Base-by-base conservation (phyloP, 2,797 vertebrate genomes). In the Hippoglossus hippoglossus region DNA sequence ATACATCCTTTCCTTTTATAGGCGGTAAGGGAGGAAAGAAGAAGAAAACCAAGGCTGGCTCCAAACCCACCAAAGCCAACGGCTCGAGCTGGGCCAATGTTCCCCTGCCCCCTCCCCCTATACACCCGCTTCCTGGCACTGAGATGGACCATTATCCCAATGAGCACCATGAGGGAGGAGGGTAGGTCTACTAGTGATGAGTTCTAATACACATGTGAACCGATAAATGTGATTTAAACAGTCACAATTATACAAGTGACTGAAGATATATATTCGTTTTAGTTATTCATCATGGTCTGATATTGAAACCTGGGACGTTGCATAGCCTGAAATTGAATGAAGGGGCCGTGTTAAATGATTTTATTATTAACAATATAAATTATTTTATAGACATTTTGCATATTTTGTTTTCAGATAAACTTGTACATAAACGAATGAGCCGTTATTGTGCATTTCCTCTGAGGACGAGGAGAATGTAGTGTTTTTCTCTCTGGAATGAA, bases 21-120 rank as follows among this genome's bases (percentile, higher is more conserved):
- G 98, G 97, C 94, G 97, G 98, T 13, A 99, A 99, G 94, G 96
- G 97, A 89, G 97, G 98, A n/a, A 99, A 99, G 93, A 99, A 98
- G 95, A 99, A 99, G 95, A 99, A 99, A 94, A 96, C 83, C 70
- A 99, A 99, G 95, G 96, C 94, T 76, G 92, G 94, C 54, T 89
- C 95, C 59, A 99, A 99, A 88, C 89, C 95, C 5, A 92, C 94
- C 70, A 99, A 99, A 95, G 96, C 93, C 84, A 98, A 98, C 55
- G 97, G 97, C 89, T 96, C 97, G 36, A 97, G 91, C 82, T 99
- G 98, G 98, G 96, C 97, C 85, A 98, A 96, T 60, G 94, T 99
- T 55, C 98, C 98, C 0, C 93, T 99, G 47, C 98, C 98, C 81
- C 98, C 97, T 61, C 98, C 98, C 24, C 98, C 98, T 0, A 88